Evolutionary conservation across 1,140 invertebrate genomes (phyloP), one percentile per base, ranked within the genome.

Genomic region (Holotrichia oblita): DNA sequence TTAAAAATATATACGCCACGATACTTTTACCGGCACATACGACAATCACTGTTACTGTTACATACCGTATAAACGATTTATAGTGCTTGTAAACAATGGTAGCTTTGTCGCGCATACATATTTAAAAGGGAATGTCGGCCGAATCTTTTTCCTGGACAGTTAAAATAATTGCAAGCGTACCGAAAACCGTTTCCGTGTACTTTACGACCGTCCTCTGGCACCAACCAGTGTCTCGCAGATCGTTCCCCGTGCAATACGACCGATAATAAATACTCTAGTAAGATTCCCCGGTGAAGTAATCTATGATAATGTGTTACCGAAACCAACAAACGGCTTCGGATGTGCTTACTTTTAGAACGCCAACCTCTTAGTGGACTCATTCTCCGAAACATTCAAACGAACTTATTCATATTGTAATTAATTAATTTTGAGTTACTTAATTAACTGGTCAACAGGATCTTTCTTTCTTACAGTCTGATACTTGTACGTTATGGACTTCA

Each of bases 221-320:
- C 10, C 9, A 20, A 17, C 17, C 22, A 64, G 61, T 64, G 61
- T 64, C 24, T 64, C 61, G 24, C 61, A 64, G 61, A 64, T 64
- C 61, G 61, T 64, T 64, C 9, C n/a, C 61, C 61, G 61, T 64
- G 61, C 61, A 9, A 64, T 64, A 64, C 61, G 61, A 22, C 61
- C 61, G 61, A 64, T 64, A 64, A 64, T 64, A 64, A 64, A 64
- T 64, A 64, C n/a, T 48, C 61, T 64, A 9, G 61, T 27, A 64
- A 64, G 61, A 64, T 64, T 64, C 61, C n/a, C n/a, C 61, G 1
- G 61, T 6, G 22, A 64, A 27, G 61, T 64, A 64, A 64, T 64
- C 61, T 64, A 27, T 64, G 61, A 64, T 64, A 64, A 64, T 22
- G 61, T 64, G 24, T 64, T 64, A 27, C 61, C 61, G 6, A 27